phyloP scores from a whole-genome alignment of 2,888 invertebrate species.

The Eristalis arbustorum region DNA sequence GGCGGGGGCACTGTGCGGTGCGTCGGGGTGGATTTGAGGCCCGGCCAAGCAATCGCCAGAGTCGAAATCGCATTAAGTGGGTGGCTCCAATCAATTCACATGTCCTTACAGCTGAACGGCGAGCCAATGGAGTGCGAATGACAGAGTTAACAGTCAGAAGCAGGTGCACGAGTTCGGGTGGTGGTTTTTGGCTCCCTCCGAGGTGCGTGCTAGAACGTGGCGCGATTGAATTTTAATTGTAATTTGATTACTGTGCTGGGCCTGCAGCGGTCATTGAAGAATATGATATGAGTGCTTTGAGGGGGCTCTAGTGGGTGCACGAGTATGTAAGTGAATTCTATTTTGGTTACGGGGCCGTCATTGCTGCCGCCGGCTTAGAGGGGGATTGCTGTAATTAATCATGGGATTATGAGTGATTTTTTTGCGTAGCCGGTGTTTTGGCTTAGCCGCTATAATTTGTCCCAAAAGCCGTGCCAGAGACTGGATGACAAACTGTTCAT shows the following conservation, averaged over 20 bases:
- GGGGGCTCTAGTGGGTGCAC: background rate
- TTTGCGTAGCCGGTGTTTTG: background rate
- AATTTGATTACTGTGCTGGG: slow-evolving; percentile 22
- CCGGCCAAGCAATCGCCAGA: background rate
- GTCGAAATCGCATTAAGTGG: slow-evolving; percentile 40
- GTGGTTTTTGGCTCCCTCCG: background rate
- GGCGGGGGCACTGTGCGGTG: background rate
- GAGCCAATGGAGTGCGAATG: slow-evolving; percentile 30
- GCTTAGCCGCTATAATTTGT: background rate
- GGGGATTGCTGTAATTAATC: slow-evolving; percentile 25
- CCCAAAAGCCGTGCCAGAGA: background rate
- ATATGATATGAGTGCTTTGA: background rate
- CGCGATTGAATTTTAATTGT: slow-evolving; percentile 48
- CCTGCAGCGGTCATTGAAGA: slow-evolving; percentile 8
- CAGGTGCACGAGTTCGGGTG: background rate
- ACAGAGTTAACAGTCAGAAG: slow-evolving; percentile 29
- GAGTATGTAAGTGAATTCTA: slow-evolving; percentile 6
- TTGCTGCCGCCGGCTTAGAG: background rate
- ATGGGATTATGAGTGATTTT: slow-evolving; percentile 14
- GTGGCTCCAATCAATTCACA: slow-evolving; percentile 40
- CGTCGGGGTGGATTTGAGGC: background rate
- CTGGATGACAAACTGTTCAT: slow-evolving; percentile 22
- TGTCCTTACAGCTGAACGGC: slow-evolving; percentile 6
- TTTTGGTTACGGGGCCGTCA: background rate
- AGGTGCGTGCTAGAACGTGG: background rate